These are phyloP conservation scores for Ranitomeya variabilis DNA, from an alignment of 2,113 vertebrate genomes.

Conservation along the genomic window DNA sequence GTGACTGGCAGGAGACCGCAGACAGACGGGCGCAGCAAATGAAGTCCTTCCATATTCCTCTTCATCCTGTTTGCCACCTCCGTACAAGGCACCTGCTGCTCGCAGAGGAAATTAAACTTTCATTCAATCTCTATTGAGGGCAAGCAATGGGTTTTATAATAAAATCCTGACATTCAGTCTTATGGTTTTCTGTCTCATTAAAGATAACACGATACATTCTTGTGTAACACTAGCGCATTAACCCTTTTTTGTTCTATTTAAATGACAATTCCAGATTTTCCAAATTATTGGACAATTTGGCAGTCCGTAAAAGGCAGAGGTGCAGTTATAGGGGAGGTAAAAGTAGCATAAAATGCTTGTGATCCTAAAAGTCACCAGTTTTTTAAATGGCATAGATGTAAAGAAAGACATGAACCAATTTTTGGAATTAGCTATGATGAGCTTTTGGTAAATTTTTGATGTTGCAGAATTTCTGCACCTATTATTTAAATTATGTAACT, in stretches of 20 bases:
- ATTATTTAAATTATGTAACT: too few relatives aligned
- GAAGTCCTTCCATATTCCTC: not conserved
- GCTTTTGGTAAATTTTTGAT: too few relatives aligned
- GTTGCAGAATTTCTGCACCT: too few relatives aligned
- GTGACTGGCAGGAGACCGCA: constrained; percentile 17
- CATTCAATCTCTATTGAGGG: constrained; percentile 33
- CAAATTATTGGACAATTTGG: too few relatives aligned
- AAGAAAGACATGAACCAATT: too few relatives aligned
- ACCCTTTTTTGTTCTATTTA: not conserved
- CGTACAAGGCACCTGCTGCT: constrained; percentile 30
- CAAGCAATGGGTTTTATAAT: constrained; percentile 30
- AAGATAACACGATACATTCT: not conserved
- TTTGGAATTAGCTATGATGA: too few relatives aligned
- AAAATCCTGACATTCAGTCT: constrained; percentile 10
- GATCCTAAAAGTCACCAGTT: too few relatives aligned
- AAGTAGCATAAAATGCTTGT: too few relatives aligned
- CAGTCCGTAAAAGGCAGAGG: too few relatives aligned
- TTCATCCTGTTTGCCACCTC: constrained; percentile 28
- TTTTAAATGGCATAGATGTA: too few relatives aligned
- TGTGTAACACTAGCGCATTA: not conserved
- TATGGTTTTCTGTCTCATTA: not conserved
- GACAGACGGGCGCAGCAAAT: constrained; percentile 39
- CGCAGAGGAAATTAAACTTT: constrained; percentile 35
- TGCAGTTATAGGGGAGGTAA: too few relatives aligned
- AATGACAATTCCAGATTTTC: not conserved